Percentiles rank a stretch among this genome's conserved stretches.
Evolutionary conservation across 2,888 invertebrate species (phyloP).

Genomic region (Tyria jacobaeae): DNA sequence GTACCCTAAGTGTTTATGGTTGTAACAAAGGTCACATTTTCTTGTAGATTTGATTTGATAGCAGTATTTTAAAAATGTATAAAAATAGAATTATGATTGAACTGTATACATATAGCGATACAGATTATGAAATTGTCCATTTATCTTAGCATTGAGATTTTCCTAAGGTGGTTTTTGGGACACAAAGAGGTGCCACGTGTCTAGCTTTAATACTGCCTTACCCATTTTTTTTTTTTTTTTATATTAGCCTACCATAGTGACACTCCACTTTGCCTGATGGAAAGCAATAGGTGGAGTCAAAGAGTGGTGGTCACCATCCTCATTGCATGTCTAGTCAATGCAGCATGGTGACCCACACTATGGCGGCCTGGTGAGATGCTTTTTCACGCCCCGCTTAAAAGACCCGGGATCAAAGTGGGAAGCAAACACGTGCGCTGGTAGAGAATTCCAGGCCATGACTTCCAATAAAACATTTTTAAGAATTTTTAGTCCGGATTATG

Average conservation of each 20-base stretch:
- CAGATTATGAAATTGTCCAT: slow-evolving; percentile 52
- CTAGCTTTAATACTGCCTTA: slow-evolving; percentile 57
- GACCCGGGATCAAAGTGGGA: too few species aligned
- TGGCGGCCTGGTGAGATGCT: too few species aligned
- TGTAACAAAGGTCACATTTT: neutral
- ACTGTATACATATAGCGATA: slow-evolving; percentile 31
- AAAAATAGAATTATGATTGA: slow-evolving; percentile 1
- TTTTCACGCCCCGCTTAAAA: too few species aligned
- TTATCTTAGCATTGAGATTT: slow-evolving; percentile 48
- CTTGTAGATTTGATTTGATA: neutral
- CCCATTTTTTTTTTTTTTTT: too few species aligned
- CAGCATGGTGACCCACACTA: too few species aligned
- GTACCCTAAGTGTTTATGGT: neutral
- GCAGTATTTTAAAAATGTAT: neutral
- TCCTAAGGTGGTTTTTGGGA: slow-evolving; percentile 43
- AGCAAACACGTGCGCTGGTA: too few species aligned
- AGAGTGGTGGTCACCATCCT: too few species aligned
- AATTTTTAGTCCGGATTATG: slow-evolving; percentile 69
- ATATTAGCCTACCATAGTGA: too few species aligned
- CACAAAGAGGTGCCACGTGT: slow-evolving; percentile 38
- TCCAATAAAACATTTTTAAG: slow-evolving; percentile 73
- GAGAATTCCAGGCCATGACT: too few species aligned
- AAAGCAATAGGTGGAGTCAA: too few species aligned
- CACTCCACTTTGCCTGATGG: too few species aligned
- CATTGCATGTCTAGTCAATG: too few species aligned